phyloP scores from a whole-genome alignment of 2,888 invertebrate genomes.

The Patella pellucida region DNA sequence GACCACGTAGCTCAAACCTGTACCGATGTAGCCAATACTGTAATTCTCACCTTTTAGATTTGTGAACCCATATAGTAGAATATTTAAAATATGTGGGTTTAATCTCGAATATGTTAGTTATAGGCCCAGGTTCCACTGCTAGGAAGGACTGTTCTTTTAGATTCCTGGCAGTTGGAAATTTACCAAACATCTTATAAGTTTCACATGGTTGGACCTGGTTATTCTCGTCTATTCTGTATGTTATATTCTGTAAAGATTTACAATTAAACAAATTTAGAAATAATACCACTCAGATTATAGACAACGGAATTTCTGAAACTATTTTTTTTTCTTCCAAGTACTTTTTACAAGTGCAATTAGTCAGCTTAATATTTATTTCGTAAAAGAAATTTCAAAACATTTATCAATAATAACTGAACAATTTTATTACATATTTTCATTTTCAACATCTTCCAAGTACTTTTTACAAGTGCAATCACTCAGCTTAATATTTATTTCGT shows the following conservation, averaged over 20 bases:
- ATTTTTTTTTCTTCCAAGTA: too few species aligned
- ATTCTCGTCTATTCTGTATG: constrained; percentile 46
- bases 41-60: constrained; percentile 49
- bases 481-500: too few species aligned
- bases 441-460: too few species aligned
- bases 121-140: constrained; percentile 62
- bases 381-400: too few species aligned
- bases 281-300: neutral
- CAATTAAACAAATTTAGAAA: neutral
- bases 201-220: constrained; percentile 49
- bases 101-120: constrained; percentile 62
- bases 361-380: too few species aligned
- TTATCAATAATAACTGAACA: too few species aligned
- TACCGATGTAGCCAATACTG: neutral
- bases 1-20: too few species aligned
- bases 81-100: constrained; percentile 53
- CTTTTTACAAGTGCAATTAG: too few species aligned
- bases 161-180: constrained; percentile 33
- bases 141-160: constrained; percentile 42
- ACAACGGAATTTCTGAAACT: too few species aligned
- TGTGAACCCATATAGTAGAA: constrained; percentile 61
- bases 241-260: constrained; percentile 42
- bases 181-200: constrained; percentile 40
- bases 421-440: too few species aligned
- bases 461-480: too few species aligned